Percentiles rank a stretch among this genome's conserved stretches.
Evolutionary conservation across 2,888 invertebrate species (phyloP).

Genomic region (Drosophila vallismaia): DNA sequence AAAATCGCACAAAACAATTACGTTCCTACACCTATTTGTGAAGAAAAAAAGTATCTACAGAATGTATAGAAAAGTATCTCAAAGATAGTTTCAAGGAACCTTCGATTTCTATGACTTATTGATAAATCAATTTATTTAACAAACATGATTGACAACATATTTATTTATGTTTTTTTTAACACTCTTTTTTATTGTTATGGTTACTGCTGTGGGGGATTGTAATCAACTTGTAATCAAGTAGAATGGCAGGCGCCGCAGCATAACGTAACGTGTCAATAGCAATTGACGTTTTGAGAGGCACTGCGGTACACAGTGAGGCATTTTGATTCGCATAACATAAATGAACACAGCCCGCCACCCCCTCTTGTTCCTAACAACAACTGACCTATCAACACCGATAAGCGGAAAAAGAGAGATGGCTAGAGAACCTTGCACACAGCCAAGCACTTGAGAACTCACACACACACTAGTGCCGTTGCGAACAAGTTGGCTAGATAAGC

Average conservation of each 20-base stretch:
- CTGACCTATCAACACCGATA: conserved; percentile 60
- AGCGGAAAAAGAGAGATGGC: conserved; percentile 40
- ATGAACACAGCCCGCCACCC: conserved; percentile 36
- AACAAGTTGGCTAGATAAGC: conserved; percentile 70
- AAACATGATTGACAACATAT: not conserved
- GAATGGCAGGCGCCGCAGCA: conserved; percentile 16
- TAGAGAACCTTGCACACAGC: conserved; percentile 25
- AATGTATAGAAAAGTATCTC: no score
- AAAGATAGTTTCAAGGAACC: no score
- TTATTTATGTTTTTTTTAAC: not conserved
- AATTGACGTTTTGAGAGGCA: conserved; percentile 48
- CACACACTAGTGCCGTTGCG: conserved; percentile 3
- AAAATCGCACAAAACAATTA: conserved; percentile 11
- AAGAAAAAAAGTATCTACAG: no score
- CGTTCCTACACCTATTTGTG: no score
- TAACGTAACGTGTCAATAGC: conserved; percentile 63
- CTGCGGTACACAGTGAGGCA: conserved; percentile 16
- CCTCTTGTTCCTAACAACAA: conserved; percentile 29
- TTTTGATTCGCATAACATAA: conserved; percentile 61
- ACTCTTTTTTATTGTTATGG: conserved; percentile 6
- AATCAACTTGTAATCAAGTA: conserved; percentile 52
- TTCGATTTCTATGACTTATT: no score
- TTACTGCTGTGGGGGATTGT: not conserved
- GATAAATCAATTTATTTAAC: no score
- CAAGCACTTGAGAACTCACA: conserved; percentile 47